Conservation (phyloP, 2,888 invertebrate genomes). For the Melanargia galathea region DNA sequence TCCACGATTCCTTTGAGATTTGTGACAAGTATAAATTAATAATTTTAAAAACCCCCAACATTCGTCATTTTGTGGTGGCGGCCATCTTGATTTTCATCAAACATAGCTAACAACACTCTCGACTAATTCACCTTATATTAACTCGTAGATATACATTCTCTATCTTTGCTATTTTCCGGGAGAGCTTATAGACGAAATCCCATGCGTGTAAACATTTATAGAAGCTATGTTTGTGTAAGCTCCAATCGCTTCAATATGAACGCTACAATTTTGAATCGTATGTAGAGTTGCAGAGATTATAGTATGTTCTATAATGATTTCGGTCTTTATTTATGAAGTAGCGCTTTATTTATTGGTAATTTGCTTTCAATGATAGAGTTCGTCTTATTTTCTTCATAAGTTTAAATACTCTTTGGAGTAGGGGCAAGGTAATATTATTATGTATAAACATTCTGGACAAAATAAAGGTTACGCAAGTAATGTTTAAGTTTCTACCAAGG, state of each 20-base stretch:
- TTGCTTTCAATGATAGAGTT: background rate
- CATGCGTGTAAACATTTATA: constrained; percentile 30
- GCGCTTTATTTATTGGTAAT: background rate
- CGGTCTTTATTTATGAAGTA: background rate
- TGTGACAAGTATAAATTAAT: too few species aligned
- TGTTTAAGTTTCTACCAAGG: too few species aligned
- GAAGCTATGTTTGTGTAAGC: constrained; percentile 26
- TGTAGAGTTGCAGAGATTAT: constrained; percentile 8
- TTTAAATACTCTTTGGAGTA: background rate
- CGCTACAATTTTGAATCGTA: constrained; percentile 7
- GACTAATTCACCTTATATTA: constrained; percentile 25
- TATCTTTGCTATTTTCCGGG: constrained; percentile 10
- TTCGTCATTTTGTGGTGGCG: too few species aligned
- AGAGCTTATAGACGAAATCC: constrained; percentile 12
- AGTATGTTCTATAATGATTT: background rate
- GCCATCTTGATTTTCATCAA: too few species aligned
- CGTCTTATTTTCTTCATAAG: background rate
- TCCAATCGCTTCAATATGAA: constrained; percentile 23
- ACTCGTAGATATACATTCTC: constrained; percentile 12
- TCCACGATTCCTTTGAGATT: too few species aligned
- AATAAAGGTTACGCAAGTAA: too few species aligned
- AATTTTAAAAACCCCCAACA: too few species aligned
- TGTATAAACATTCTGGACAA: background rate
- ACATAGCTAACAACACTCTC: too few species aligned
- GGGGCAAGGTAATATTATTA: background rate